phyloP scores from a whole-genome alignment of 2,113 vertebrate genomes.

The Leucoraja erinaceus region DNA sequence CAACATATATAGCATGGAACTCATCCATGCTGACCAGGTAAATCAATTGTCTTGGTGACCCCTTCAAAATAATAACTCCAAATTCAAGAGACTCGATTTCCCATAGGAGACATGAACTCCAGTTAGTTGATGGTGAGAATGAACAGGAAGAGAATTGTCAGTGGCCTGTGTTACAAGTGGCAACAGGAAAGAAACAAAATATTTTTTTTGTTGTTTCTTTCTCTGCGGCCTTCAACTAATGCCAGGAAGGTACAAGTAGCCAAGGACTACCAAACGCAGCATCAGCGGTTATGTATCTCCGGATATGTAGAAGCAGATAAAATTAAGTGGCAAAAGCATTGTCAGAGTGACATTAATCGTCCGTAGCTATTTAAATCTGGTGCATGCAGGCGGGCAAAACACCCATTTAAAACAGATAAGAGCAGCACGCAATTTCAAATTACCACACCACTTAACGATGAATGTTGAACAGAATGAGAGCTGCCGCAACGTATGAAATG shows the following conservation, averaged over 20 bases:
- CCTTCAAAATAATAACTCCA: no score
- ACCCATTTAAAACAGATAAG: background rate
- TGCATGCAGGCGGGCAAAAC: background rate
- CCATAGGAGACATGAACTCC: background rate
- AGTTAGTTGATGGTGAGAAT: background rate
- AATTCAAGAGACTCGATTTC: no score
- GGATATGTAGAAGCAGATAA: background rate
- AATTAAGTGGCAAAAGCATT: background rate
- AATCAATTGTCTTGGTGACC: no score
- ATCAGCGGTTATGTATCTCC: background rate
- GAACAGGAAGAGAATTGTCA: background rate
- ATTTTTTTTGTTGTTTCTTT: background rate
- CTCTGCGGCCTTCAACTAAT: background rate
- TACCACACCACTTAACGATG: background rate
- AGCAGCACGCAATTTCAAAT: background rate
- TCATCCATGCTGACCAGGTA: no score
- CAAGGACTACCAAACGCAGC: background rate
- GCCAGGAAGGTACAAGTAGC: background rate
- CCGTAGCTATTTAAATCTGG: background rate
- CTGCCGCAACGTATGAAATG: no score
- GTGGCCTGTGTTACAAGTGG: background rate
- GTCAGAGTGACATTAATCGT: background rate
- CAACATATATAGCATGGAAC: no score
- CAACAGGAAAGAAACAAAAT: background rate
- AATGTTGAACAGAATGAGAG: background rate